Conservation (phyloP, 2,888 invertebrate genomes). For the Phengaris arion region DNA sequence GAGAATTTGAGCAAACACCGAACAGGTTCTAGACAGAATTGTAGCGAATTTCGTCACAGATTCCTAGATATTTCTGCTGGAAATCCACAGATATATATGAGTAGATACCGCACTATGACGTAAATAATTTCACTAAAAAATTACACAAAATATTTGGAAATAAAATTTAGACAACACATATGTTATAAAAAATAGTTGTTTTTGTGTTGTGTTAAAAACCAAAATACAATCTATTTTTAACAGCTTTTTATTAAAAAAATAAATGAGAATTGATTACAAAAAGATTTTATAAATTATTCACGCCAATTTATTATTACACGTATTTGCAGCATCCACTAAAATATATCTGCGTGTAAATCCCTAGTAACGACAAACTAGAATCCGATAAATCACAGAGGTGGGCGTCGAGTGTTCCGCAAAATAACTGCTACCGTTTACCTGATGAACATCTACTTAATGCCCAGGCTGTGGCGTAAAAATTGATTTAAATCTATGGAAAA, state of each 20-base stretch:
- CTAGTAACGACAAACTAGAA: constrained; percentile 40
- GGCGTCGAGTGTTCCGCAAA: constrained; percentile 62
- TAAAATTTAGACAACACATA: no score
- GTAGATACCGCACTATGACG: not conserved
- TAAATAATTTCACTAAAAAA: not conserved
- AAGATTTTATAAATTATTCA: no score
- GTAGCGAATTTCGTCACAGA: constrained; percentile 57
- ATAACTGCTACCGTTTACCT: constrained; percentile 77
- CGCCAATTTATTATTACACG: no score
- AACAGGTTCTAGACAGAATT: constrained; percentile 44
- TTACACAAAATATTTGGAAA: no score
- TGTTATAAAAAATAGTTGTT: no score
- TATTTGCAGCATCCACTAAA: not conserved
- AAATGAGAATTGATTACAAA: no score
- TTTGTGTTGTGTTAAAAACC: no score
- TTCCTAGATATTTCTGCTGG: constrained; percentile 58
- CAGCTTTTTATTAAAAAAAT: no score
- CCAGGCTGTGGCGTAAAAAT: constrained; percentile 41
- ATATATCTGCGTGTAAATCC: constrained; percentile 48
- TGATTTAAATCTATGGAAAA: constrained; percentile 37
- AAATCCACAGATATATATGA: not conserved
- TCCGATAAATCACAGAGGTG: constrained; percentile 73
- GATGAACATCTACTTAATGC: constrained; percentile 76
- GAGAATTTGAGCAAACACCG: constrained; percentile 49
- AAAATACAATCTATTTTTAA: no score